These are phyloP conservation scores for Trissonchulus sp. DNA, from an alignment of 2,888 invertebrate species.

Conservation along the genomic window DNA sequence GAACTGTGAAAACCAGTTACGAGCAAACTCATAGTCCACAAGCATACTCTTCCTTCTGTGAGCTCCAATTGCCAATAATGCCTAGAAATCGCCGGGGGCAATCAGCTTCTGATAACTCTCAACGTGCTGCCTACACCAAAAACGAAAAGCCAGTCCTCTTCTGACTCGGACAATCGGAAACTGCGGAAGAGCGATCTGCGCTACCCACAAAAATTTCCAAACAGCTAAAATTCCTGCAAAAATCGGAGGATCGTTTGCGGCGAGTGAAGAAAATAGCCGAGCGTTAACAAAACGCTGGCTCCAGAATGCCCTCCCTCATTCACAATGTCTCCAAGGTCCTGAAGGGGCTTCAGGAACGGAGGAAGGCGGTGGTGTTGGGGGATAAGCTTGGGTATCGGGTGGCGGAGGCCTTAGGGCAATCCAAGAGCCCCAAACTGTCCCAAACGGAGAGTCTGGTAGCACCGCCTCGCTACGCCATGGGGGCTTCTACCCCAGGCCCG, in stretches of 20 bases:
- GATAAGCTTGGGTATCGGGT: not conserved
- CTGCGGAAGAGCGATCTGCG: not conserved
- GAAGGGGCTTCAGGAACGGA: not conserved
- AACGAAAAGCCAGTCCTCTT: too few relatives aligned
- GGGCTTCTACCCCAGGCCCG: not conserved
- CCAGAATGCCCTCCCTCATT: not conserved
- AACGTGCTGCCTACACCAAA: too few relatives aligned
- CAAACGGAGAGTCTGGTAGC: not conserved
- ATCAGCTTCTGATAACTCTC: too few relatives aligned
- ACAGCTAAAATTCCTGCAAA: not conserved
- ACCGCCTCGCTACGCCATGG: not conserved
- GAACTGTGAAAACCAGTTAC: too few relatives aligned
- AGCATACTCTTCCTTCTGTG: too few relatives aligned
- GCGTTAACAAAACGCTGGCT: not conserved
- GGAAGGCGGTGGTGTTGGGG: not conserved
- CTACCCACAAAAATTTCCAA: not conserved
- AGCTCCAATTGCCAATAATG: too few relatives aligned
- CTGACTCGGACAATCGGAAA: not conserved
- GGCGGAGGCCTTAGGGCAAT: not conserved
- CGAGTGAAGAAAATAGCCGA: not conserved
- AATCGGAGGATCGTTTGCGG: not conserved
- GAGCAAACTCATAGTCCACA: too few relatives aligned
- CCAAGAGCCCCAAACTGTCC: not conserved
- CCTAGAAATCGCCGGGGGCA: too few relatives aligned
- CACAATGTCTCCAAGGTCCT: not conserved